phyloP scores from a whole-genome alignment of 1,140 invertebrate genomes.

The Scaptomyza pallida region DNA sequence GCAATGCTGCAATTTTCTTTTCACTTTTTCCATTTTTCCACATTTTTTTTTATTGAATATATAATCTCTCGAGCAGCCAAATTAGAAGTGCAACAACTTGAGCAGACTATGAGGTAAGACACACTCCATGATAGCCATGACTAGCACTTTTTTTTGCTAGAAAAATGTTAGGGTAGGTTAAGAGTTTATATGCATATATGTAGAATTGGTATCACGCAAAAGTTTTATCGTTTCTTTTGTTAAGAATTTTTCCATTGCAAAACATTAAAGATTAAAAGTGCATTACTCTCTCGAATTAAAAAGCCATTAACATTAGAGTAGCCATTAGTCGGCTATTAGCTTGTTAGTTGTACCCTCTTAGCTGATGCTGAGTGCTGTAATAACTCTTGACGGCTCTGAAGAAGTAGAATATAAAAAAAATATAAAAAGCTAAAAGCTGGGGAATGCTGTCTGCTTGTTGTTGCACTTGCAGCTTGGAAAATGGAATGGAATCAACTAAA shows the following conservation, averaged over 20 bases:
- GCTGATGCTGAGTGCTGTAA: constrained; percentile 65
- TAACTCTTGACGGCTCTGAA: constrained; percentile 59
- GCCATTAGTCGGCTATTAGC: constrained; percentile 43
- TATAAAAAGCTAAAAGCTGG: constrained; percentile 57
- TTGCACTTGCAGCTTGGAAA: constrained; percentile 44
- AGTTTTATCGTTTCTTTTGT: too few species aligned
- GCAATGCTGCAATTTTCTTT: constrained; percentile 67
- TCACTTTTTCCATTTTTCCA: constrained; percentile 57
- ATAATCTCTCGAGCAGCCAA: constrained; percentile 67
- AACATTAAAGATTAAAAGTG: neutral
- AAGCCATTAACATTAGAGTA: constrained; percentile 24
- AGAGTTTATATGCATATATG: too few species aligned
- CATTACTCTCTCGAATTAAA: neutral
- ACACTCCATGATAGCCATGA: constrained; percentile 35
- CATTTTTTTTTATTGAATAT: constrained; percentile 68
- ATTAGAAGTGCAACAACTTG: constrained; percentile 59
- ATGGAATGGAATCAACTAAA: constrained; percentile 18
- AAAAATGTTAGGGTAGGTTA: constrained; percentile 1
- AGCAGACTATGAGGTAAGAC: constrained; percentile 47
- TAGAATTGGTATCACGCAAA: too few species aligned
- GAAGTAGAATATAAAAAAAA: constrained; percentile 15
- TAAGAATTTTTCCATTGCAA: too few species aligned
- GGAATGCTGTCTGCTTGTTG: constrained; percentile 23
- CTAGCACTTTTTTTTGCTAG: too few species aligned
- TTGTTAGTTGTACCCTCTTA: constrained; percentile 8